A percentile compares a stretch with the other conserved stretches of the same genome.
phyloP scores from a whole-genome alignment of 2,888 invertebrate species.

The Lasioglossum zephyrum region DNA sequence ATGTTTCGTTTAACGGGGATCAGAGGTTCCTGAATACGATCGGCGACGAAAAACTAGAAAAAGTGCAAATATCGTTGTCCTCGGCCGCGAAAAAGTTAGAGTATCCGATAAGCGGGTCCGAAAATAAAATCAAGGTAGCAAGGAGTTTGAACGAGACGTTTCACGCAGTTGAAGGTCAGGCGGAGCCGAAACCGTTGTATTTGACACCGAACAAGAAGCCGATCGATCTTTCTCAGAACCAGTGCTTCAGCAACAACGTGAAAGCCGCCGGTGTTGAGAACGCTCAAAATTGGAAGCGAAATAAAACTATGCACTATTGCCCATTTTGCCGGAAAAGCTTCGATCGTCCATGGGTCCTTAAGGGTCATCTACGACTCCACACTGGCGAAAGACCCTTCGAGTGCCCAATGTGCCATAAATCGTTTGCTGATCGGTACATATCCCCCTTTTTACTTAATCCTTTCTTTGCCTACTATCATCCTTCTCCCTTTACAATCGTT shows the following conservation, averaged over 20 bases:
- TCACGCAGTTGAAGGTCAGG: constrained; percentile 39
- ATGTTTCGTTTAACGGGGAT: not conserved
- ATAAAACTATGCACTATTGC: constrained; percentile 85
- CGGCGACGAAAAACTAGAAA: constrained; percentile 23
- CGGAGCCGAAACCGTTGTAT: constrained; percentile 55
- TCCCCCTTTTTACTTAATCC: constrained; percentile 35
- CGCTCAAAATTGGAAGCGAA: constrained; percentile 78
- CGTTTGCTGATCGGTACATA: constrained; percentile 88
- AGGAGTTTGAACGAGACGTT: constrained; percentile 41
- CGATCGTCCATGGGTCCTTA: constrained; percentile 89
- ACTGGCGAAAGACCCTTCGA: constrained; percentile 90
- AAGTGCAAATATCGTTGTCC: constrained; percentile 31
- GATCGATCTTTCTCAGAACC: constrained; percentile 36
- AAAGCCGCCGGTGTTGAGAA: constrained; percentile 62
- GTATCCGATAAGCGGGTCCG: constrained; percentile 21
- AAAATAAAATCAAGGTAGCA: constrained; percentile 31
- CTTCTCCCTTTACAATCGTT: not conserved
- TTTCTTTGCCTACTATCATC: not conserved
- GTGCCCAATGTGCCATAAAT: constrained; percentile 88
- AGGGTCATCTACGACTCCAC: constrained; percentile 89
- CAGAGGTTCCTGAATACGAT: not conserved
- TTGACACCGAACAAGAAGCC: constrained; percentile 59
- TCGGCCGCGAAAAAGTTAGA: constrained; percentile 18
- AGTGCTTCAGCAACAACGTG: constrained; percentile 30
- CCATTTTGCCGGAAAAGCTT: constrained; percentile 88